Evolutionary conservation across 2,113 vertebrate genomes (phyloP).

Genomic region (Leiothrix lutea): DNA sequence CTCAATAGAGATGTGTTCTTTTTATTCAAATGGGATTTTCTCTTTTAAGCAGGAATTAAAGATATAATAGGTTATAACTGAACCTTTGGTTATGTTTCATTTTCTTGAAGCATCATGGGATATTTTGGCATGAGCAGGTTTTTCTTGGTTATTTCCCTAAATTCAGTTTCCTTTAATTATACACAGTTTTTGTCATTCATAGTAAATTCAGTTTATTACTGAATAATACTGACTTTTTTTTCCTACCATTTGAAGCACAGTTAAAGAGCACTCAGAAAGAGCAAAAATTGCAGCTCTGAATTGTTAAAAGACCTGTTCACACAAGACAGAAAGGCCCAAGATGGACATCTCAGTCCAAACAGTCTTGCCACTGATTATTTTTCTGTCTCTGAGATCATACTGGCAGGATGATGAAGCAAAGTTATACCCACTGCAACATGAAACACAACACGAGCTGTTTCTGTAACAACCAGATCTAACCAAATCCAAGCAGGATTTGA

Average conservation of each 20-base stretch:
- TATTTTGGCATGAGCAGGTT: not conserved
- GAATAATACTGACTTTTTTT: not conserved
- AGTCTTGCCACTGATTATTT: not conserved
- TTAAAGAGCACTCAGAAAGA: not conserved
- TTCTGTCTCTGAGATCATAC: not conserved
- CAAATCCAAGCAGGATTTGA: not conserved
- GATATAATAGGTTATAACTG: conserved; percentile 49
- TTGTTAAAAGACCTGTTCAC: not conserved
- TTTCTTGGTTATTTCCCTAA: not conserved
- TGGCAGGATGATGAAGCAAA: not conserved
- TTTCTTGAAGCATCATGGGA: not conserved
- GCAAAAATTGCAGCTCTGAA: not conserved
- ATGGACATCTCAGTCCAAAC: not conserved
- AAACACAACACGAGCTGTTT: accelerated
- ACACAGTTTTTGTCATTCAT: not conserved
- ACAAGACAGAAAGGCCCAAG: not conserved
- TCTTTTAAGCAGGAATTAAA: conserved; percentile 52
- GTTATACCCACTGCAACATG: not conserved
- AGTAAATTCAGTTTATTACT: not conserved
- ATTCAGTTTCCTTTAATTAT: not conserved
- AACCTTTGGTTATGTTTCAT: not conserved
- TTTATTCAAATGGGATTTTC: conserved; percentile 44
- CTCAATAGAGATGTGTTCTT: conserved; percentile 42
- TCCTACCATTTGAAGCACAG: not conserved
- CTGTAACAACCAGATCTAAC: not conserved